Percentiles rank a stretch among this genome's conserved stretches.
Evolutionary conservation across 2,888 invertebrate genomes (phyloP).

Genomic region (Fragum sueziense): DNA sequence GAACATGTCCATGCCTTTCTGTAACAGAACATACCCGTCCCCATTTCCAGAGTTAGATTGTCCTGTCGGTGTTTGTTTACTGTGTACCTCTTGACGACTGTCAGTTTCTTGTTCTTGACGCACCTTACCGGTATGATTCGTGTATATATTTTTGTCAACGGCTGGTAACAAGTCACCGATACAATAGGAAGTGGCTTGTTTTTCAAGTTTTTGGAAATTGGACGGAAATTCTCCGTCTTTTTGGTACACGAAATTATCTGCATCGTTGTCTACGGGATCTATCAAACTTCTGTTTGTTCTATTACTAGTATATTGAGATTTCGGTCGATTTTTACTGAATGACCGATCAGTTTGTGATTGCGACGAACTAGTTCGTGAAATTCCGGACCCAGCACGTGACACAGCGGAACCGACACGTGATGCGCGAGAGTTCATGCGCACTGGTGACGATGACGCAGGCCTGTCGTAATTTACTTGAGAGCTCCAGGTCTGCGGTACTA

Average conservation of each 20-base stretch:
- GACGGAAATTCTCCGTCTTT: constrained; percentile 34
- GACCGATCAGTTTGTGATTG: constrained; percentile 22
- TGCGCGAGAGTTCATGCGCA: constrained; percentile 26
- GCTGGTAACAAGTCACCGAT: constrained; percentile 58
- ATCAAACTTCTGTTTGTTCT: background rate
- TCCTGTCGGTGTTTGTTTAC: constrained; percentile 15
- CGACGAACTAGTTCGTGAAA: constrained; percentile 38
- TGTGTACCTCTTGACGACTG: constrained; percentile 5
- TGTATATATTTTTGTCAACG: constrained; percentile 59
- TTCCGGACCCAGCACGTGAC: constrained; percentile 26
- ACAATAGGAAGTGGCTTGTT: constrained; percentile 50
- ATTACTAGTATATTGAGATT: constrained; percentile 2
- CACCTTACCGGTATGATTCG: constrained; percentile 27
- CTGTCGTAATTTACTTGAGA: constrained; percentile 1
- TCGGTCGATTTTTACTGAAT: background rate
- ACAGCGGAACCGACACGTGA: constrained; percentile 40
- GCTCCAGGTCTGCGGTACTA: constrained; percentile 9
- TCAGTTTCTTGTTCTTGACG: constrained; percentile 24
- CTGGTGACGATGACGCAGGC: background rate
- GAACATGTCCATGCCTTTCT: constrained; percentile 54
- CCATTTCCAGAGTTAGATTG: background rate
- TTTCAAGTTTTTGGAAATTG: constrained; percentile 33
- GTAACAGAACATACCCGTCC: constrained; percentile 51
- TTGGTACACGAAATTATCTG: constrained; percentile 38
- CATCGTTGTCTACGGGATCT: background rate